A percentile compares a stretch with the other conserved stretches of the same genome.
These are phyloP conservation scores for Nothocercus julius DNA, from an alignment of 2,113 vertebrate species.

Conservation along the genomic window DNA sequence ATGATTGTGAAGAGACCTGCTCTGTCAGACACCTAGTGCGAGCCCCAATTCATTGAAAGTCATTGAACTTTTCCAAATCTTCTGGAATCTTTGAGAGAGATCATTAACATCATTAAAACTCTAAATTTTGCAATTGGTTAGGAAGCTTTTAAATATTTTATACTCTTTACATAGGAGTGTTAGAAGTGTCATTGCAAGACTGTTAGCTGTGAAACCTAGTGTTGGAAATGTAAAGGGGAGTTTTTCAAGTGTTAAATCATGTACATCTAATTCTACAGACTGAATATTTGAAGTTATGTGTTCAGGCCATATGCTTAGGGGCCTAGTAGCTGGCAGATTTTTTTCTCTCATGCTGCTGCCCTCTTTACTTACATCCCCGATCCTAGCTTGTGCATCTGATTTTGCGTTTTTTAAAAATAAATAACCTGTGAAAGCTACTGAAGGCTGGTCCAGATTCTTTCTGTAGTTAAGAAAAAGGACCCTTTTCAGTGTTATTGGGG, in stretches of 20 bases:
- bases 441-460: not conserved
- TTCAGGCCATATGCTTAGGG: not conserved
- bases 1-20: no score
- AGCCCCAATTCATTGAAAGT: not conserved
- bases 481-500: not conserved
- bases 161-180: not conserved
- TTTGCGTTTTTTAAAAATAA: not conserved
- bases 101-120: not conserved
- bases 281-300: not conserved
- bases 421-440: not conserved
- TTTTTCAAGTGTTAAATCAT: not conserved
- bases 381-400: not conserved
- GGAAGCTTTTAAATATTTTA: not conserved
- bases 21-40: not conserved
- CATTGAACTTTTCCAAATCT: not conserved
- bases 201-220: not conserved
- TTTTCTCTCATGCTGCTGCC: not conserved
- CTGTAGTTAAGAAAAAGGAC: not conserved
- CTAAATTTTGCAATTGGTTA: accelerated
- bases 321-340: not conserved
- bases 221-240: not conserved
- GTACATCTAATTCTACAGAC: not conserved
- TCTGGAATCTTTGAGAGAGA: not conserved
- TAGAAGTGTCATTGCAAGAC: not conserved
- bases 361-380: not conserved